Percentiles rank a stretch among this genome's conserved stretches.
Conservation (phyloP, 2,888 invertebrate species). For the Netelia inedita region DNA sequence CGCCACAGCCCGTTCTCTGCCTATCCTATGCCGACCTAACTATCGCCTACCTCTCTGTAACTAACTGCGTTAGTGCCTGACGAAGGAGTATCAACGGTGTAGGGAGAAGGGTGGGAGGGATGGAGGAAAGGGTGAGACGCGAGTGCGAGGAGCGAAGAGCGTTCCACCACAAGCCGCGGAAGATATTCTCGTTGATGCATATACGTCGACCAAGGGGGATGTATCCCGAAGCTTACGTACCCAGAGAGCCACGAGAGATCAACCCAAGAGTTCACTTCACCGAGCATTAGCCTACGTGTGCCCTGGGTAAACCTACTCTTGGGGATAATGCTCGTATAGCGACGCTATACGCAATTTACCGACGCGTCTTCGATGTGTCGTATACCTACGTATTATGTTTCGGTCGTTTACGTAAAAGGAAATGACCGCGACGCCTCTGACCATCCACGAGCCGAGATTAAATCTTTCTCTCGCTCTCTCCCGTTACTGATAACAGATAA, state of each 20-base stretch:
- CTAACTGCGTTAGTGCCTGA: constrained; percentile 9
- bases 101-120: neutral
- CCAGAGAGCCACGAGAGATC: constrained; percentile 13
- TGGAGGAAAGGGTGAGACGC: neutral
- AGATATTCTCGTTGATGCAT: neutral
- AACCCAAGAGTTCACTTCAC: constrained; percentile 43
- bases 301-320: constrained; percentile 43
- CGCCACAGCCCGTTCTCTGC: neutral
- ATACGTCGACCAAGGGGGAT: neutral
- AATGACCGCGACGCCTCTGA: too few species aligned
- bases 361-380: constrained; percentile 50
- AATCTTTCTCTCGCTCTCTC: too few species aligned
- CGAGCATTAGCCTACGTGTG: constrained; percentile 38
- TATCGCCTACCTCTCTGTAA: constrained; percentile 2
- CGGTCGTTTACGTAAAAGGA: too few species aligned
- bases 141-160: neutral
- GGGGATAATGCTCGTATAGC: constrained; percentile 37
- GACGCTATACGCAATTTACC: constrained; percentile 52
- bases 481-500: too few species aligned
- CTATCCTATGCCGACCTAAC: neutral
- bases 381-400: constrained; percentile 32
- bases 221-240: too few species aligned
- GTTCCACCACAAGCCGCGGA: neutral
- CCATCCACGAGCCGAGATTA: too few species aligned
- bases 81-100: neutral